A percentile compares a stretch with the other conserved stretches of the same genome.
phyloP scores from a whole-genome alignment of 2,888 invertebrate species.

The Geotrupes spiniger region DNA sequence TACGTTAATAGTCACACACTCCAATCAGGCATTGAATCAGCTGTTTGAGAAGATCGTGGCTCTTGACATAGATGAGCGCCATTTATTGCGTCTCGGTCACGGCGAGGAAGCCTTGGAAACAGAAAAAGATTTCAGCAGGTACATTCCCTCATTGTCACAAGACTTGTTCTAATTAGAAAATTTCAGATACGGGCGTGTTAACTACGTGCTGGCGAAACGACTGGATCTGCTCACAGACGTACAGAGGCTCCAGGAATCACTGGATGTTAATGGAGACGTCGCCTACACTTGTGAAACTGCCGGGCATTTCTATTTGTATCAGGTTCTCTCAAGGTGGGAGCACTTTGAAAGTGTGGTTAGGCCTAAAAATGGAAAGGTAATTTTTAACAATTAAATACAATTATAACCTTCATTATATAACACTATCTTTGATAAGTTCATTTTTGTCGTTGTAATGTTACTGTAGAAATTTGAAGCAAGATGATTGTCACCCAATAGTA shows the following conservation, averaged over 20 bases:
- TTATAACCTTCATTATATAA: no score
- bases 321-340: slow-evolving; percentile 90
- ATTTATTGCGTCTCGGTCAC: slow-evolving; percentile 95
- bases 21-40: slow-evolving; percentile 98
- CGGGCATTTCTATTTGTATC: slow-evolving; percentile 95
- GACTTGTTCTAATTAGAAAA: not conserved
- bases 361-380: slow-evolving; percentile 50
- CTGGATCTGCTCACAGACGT: slow-evolving; percentile 86
- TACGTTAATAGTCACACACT: slow-evolving; percentile 97
- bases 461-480: no score
- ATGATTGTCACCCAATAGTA: slow-evolving; percentile 7
- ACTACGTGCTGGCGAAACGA: slow-evolving; percentile 94
- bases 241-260: slow-evolving; percentile 79
- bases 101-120: slow-evolving; percentile 98
- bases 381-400: no score
- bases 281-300: slow-evolving; percentile 98
- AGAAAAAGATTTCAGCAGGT: slow-evolving; percentile 91
- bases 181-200: slow-evolving; percentile 90
- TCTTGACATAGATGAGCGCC: slow-evolving; percentile 95
- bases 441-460: no score
- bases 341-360: slow-evolving; percentile 69
- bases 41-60: slow-evolving; percentile 99
- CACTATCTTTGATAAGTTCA: no score
- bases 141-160: not conserved
- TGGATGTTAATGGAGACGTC: slow-evolving; percentile 84